Evolutionary conservation across 2,113 vertebrate genomes (phyloP).

Genomic region (Miniopterus natalensis): DNA sequence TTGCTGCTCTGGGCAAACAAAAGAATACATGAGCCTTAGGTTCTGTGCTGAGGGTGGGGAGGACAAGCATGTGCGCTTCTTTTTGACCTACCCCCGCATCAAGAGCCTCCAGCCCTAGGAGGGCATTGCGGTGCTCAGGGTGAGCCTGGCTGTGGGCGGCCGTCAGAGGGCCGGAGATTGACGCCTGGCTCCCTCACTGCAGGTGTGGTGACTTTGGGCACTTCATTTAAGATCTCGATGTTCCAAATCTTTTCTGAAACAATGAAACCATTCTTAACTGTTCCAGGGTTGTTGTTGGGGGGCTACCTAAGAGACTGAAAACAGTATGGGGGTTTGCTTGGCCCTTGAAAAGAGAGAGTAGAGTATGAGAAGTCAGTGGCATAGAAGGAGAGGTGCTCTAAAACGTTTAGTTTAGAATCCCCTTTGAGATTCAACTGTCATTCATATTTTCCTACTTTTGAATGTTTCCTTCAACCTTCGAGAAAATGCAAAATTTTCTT

Average conservation of each 20-base stretch:
- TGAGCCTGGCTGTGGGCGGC: background rate
- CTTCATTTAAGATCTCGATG: background rate
- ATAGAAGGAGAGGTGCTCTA: background rate
- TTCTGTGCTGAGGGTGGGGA: background rate
- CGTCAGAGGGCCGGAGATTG: background rate
- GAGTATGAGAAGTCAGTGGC: background rate
- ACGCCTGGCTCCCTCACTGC: background rate
- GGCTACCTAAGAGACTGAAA: background rate
- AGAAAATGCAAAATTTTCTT: conserved; percentile 7
- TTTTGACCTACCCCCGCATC: background rate
- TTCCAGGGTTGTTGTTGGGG: background rate
- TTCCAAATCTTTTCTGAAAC: background rate
- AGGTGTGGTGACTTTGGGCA: background rate
- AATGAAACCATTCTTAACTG: background rate
- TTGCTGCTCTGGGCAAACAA: background rate
- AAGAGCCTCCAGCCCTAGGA: background rate
- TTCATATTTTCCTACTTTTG: conserved; percentile 19
- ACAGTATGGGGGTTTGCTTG: background rate
- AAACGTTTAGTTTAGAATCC: background rate
- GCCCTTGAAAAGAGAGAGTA: background rate
- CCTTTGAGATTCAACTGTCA: background rate
- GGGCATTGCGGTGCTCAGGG: background rate
- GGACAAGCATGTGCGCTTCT: background rate
- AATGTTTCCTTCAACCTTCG: conserved; percentile 29
- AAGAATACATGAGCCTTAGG: background rate